Evolutionary conservation across 2,888 invertebrate genomes (phyloP), one percentile per base, ranked within the genome.

Genomic region (Microdon myrmicae): DNA sequence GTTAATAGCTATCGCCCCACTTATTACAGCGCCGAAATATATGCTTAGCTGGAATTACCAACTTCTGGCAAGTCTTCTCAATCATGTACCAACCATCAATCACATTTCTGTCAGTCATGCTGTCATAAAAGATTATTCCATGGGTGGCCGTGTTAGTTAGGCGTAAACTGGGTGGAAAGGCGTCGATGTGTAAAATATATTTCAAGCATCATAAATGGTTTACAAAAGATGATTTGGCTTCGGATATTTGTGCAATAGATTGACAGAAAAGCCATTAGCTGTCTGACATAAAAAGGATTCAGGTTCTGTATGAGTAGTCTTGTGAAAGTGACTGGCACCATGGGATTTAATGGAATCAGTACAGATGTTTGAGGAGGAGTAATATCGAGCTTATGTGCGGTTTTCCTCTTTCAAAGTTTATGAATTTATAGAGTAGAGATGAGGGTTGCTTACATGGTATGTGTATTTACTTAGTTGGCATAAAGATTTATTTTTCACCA

Each of bases 21-120:
- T n/a, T n/a, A n/a, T n/a, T n/a, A n/a, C n/a, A n/a, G n/a, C n/a
- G n/a, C n/a, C n/a, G n/a, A n/a, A n/a, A n/a, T n/a, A n/a, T n/a
- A n/a, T n/a, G n/a, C n/a, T n/a, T n/a, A n/a, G n/a, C n/a, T n/a
- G n/a, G n/a, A n/a, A n/a, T n/a, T 28, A 17, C 13, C 10, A 31
- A 29, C 39, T 53, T 39, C 26, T 20, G 37, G 39, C 31, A 10
- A 12, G 14, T 41, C 29, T 23, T 45, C 43, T 38, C 23, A 41
- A 35, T 37, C 35, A 61, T 61, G 56, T 29, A 12, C 41, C 38
- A 12, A 35, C 9, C 49, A 61, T 61, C 56, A 61, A 61, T 61
- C 61, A 61, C 47, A 45, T 49, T 51, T 51, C 49, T 39, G 61
- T 56, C 61, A 61, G 56, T 61, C 61, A 61, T 61, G 44, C 39